Evolutionary conservation across 1,140 invertebrate species (phyloP).

Genomic region (Teleogryllus occipitalis): DNA sequence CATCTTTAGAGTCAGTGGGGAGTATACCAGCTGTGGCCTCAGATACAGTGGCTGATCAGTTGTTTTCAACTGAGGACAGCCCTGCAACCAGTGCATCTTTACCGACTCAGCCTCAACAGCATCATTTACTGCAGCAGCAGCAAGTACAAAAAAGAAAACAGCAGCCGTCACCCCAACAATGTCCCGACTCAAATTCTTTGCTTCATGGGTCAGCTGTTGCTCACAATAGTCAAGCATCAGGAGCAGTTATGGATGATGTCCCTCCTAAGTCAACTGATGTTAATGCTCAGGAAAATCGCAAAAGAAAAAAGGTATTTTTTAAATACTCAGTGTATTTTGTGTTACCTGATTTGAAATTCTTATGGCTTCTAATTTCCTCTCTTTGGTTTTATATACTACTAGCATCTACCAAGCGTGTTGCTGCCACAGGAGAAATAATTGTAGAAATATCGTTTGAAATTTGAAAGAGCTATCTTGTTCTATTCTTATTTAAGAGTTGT

Average conservation of each 20-base stretch:
- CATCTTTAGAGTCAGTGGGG: constrained; percentile 40
- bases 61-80: neutral
- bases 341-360: too few relatives aligned
- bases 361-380: too few relatives aligned
- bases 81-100: neutral
- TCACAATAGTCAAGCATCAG: neutral
- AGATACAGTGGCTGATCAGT: neutral
- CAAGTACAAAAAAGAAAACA: neutral
- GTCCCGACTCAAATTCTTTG: neutral
- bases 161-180: neutral
- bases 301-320: neutral
- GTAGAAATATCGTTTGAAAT: too few relatives aligned
- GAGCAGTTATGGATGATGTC: neutral
- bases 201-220: neutral
- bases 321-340: too few relatives aligned
- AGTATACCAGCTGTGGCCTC: neutral
- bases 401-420: too few relatives aligned
- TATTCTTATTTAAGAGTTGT: too few relatives aligned
- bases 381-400: too few relatives aligned
- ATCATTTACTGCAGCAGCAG: neutral
- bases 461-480: too few relatives aligned
- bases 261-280: neutral
- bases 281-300: neutral
- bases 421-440: too few relatives aligned
- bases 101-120: neutral